These are phyloP conservation scores for Pelobates cultripes DNA, from an alignment of 2,797 vertebrate genomes.

Conservation along the genomic window DNA sequence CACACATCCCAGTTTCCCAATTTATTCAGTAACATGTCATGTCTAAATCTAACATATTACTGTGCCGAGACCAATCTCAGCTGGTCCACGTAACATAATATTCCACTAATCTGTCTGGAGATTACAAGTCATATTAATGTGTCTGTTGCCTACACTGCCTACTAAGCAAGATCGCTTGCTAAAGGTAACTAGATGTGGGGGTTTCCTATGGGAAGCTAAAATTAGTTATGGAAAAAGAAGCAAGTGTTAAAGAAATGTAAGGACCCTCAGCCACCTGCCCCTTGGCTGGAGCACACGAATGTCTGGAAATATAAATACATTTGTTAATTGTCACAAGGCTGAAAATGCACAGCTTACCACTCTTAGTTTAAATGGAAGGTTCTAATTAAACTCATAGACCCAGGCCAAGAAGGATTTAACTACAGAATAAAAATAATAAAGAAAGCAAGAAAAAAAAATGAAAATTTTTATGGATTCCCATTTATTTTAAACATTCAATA, in stretches of 20 bases:
- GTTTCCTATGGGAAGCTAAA: conserved; percentile 30
- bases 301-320: conserved; percentile 54
- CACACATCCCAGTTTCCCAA: no score
- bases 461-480: no score
- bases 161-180: conserved; percentile 29
- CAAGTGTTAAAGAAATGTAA: conserved; percentile 49
- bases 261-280: conserved; percentile 33
- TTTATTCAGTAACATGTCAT: no score
- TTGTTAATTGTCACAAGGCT: conserved; percentile 35
- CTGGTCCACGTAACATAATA: conserved; percentile 63
- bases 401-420: no score
- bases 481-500: no score
- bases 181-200: conserved; percentile 42
- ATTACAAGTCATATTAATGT: conserved; percentile 16
- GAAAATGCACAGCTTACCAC: background rate
- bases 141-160: background rate
- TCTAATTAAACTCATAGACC: no score
- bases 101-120: conserved; percentile 57
- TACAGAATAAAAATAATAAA: no score
- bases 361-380: background rate
- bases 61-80: no score
- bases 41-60: no score
- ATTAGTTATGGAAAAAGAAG: conserved; percentile 49
- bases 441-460: no score
- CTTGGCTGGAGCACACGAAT: background rate